Evolutionary conservation across 2,888 invertebrate species (phyloP), one percentile per base, ranked within the genome.

Genomic region (Steinernema carpocapsae): DNA sequence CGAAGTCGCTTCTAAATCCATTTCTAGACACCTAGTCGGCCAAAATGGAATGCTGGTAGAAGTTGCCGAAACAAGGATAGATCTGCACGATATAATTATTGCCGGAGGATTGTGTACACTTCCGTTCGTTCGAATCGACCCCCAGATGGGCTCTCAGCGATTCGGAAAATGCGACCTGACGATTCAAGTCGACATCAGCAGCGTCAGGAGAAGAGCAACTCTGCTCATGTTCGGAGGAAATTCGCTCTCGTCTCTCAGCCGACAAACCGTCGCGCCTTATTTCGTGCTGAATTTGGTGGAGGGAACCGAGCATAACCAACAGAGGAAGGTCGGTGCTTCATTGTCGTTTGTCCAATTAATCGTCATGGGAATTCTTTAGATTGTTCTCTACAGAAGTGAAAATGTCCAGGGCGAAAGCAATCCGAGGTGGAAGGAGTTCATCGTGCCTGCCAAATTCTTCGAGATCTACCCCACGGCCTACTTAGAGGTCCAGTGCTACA

Each of bases 391-490:
- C 56, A 74, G 82, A 42, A 81, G 81, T 72, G 81, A 81, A 74
- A 73, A 73, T 24, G 73, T 59, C 2, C 73, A 76, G 14, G 72
- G 73, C 70, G 73, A 79, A 17, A 22, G 43, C 59, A 70, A 37
- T 64, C 82, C 82, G 4, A 71, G 80, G 48, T 85, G 85, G 85
- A 52, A 70, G 3, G 77, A 76, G 0, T 85, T 85, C 71, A 64
- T 73, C 3, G 72, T 85, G 7, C 85, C 85, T 0, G 74, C 84
- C 6, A 79, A 80, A 70, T 73, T 81, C 29, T 74, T 85, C 26
- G 64, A 64, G 37, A 64, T 64, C 17, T 64, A 64, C 29, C 79
- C 85, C 42, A 78, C 76, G 19, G 77, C 79, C 19, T 64, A 78
- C 10, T 48, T 85, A 26, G 80, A 81, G 70, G 70, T 85, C 7